phyloP scores from a whole-genome alignment of 2,888 invertebrate genomes.

The Oligia latruncula region DNA sequence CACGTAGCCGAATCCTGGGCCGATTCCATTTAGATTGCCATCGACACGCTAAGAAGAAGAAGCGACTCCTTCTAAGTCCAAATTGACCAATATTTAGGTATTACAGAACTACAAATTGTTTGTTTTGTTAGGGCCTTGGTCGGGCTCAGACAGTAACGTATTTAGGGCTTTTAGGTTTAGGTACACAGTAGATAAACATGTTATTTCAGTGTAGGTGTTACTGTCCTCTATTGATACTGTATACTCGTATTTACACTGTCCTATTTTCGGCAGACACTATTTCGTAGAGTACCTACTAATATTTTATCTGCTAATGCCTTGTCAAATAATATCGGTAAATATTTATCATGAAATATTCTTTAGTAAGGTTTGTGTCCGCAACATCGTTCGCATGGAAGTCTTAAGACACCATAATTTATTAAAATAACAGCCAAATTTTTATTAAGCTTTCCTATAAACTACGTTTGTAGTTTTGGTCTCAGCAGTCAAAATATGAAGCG shows the following conservation, averaged over 20 bases:
- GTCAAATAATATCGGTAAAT: constrained; percentile 1
- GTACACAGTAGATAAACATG: constrained; percentile 5
- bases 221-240: constrained; percentile 1
- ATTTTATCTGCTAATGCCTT: background rate
- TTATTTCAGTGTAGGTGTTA: constrained; percentile 14
- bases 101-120: background rate
- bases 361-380: background rate
- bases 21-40: too few species aligned
- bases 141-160: background rate
- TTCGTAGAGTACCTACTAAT: background rate
- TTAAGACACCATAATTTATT: background rate
- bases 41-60: background rate
- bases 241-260: background rate
- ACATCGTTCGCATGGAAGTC: background rate
- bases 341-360: background rate
- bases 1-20: too few species aligned
- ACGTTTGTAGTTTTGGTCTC: too few species aligned
- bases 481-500: too few species aligned
- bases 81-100: background rate
- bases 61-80: background rate
- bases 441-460: too few species aligned
- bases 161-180: background rate
- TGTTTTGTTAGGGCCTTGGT: background rate
- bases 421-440: background rate
- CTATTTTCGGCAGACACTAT: constrained; percentile 16